Base-by-base conservation (phyloP, 2,113 vertebrate genomes). In the Cervus canadensis region DNA sequence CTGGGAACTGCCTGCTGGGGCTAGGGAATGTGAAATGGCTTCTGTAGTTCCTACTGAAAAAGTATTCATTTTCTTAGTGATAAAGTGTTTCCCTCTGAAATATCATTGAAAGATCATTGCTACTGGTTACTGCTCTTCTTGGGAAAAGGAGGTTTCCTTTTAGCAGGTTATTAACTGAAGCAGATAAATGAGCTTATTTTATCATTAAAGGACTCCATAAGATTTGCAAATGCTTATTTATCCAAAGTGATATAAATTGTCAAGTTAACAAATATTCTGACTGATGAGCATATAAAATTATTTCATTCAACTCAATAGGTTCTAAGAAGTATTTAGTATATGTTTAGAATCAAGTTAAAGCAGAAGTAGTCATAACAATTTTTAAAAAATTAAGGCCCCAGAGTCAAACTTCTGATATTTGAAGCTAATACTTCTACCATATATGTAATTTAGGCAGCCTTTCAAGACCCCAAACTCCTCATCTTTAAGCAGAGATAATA, bases 1-100 rank as follows among this genome's bases (percentile, higher is more conserved):
- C 93, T 67, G 25, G 59, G n/a, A 95, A 78, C 89, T 91, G 82
- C 94, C 85, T 97, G 86, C 91, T 95, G 67, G 0, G 10, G 3
- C 43, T 78, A 59, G 54, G 60, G 82, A 97, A 91, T 95, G 83
- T 52, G 78, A 83, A 78, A 48, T 62, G 87, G 67, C 78, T 93
- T 88, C 36, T 40, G 19, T 23, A 87, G 88, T 71, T 96, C 74
- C 36, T 81, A 64, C 82, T 89, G 67, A 95, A 78, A 97, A 98
- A 95, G 16, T 54, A 48, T 59, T 97, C 67, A 43, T 96, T 94
- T 96, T 50, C 76, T 78, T 92, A 91, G 91, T 91, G 93, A 91
- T 94, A 93, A 97, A 93, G 33, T 79, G 78, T 86, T 93, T 94
- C 50, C 43, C 26, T 95, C 50, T 89, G 62, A 93, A 91, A 97